Evolutionary conservation across 2,888 invertebrate species (phyloP), one percentile per base, ranked within the genome.

Genomic region (Osmoderma eremita): DNA sequence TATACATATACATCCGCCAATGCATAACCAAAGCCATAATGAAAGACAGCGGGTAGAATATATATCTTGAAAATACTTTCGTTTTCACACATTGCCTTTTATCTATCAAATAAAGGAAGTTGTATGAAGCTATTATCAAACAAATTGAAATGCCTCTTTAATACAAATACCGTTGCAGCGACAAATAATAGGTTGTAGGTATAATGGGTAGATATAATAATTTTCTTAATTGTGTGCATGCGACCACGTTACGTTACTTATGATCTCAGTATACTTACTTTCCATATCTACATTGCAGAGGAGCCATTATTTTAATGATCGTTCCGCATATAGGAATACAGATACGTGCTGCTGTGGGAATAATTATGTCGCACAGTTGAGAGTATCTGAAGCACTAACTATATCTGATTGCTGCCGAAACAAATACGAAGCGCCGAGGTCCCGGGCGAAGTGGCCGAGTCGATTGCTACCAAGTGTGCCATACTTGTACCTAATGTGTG

Each of bases 241-340:
- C 48, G 48, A 61, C 45, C 12, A 45, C 58, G 30, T n/a, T 61
- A 61, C 45, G 22, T 45, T 61, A 61, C 45, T 61, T 61, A 61
- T 30, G 8, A 4, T 17, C 22, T 42, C 17, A 12, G 45, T 48
- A 17, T 22, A 56, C 18, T 41, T 61, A 61, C 45, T 61, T 61
- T 17, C 45, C 45, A 30, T 45, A 61, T 61, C 58, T 61, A 5
- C 36, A 45, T 61, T 45, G 58, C 48, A 61, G 3, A 10, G 45
- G 12, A 30, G 45, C 45, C 17, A 45, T 61, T 61, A 61, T 61
- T 61, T 61, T 61, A 61, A 61, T 41, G 58, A 45, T 30, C 17
- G 30, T 24, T 36, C 45, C 38, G 45, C 58, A 51, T 15, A 20
- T 24, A 24, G 45, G 45, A 58, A 58, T 36, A 18, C 36, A 56